Conservation (phyloP, 2,113 vertebrate genomes). For the Sylvietta virens region DNA sequence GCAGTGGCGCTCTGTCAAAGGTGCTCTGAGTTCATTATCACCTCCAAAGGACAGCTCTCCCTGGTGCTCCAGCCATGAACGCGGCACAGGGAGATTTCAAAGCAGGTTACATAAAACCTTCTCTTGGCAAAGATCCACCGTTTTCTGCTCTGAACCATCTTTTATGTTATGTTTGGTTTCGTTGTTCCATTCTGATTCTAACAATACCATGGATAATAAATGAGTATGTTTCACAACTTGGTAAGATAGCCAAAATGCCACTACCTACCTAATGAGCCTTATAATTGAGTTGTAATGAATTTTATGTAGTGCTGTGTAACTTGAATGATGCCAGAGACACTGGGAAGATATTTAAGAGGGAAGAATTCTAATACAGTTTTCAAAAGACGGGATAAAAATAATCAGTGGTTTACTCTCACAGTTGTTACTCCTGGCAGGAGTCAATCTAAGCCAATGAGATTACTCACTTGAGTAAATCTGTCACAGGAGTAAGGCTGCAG, state of each 20-base stretch:
- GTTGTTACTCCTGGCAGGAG: neutral
- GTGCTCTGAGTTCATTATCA: neutral
- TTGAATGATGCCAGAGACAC: neutral
- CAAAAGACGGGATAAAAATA: neutral
- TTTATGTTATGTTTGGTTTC: neutral
- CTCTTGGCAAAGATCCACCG: neutral
- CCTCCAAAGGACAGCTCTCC: neutral
- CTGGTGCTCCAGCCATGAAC: neutral
- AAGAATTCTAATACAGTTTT: neutral
- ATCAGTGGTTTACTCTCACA: neutral
- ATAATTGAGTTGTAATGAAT: conserved; percentile 49
- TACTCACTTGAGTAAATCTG: neutral
- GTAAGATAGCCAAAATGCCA: conserved; percentile 41
- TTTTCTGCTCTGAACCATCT: neutral
- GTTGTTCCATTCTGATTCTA: neutral
- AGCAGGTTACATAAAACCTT: neutral
- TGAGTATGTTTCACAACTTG: neutral
- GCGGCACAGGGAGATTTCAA: neutral
- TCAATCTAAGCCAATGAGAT: neutral
- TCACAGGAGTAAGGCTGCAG: neutral
- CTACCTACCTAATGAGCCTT: conserved; percentile 57
- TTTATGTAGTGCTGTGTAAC: neutral
- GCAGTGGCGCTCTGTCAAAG: neutral
- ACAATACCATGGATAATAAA: neutral
- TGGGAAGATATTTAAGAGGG: neutral